Evolutionary conservation across 2,797 vertebrate species (phyloP), one percentile per base, ranked within the genome.

Genomic region (Allobates femoralis): DNA sequence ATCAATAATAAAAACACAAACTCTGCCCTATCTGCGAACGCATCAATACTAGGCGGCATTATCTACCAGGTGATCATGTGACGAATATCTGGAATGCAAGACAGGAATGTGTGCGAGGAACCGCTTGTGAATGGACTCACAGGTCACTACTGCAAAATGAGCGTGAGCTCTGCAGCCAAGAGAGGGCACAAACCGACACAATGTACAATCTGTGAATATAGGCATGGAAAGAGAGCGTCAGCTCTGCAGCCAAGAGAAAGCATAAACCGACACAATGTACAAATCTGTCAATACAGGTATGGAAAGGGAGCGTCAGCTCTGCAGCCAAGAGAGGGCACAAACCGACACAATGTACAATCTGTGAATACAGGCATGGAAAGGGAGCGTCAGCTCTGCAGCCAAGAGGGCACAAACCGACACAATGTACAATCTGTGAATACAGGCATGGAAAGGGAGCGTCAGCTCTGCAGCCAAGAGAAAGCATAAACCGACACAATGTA

Each of bases 21-120:
- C 71, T 74, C 11, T 74, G 71, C 71, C 71, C 67, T n/a, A 41
- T 71, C 67, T 71, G 67, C 67, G 7, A 23, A 1, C 34, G 50
- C 26, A 77, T 77, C 51, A 32, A 77, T 77, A 56, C 3, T 28
- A 32, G 3, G 41, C 71, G 41, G 71, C 37, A 26, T 46, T 26
- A 50, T 74, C 71, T 41, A 30, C 46, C 10, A 32, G 28, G 28
- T 6, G 75, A 21, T 56, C 46, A 76, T 50, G 41, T 51, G 67
- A 71, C 30, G n/a, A 76, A 51, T 26, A 76, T 76, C 23, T 18
- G 74, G 74, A 76, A 53, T 10, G 73, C 7, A 53, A 15, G 50
- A 15, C 26, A 75, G 51, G 28, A 78, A 30, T 73, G 50, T 56
- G 14, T 8, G 15, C 26, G 2, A 5, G 73, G 12, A 58, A 55